Evolutionary conservation across 2,113 vertebrate genomes (phyloP).

Genomic region (Phrynocephalus versicolor): DNA sequence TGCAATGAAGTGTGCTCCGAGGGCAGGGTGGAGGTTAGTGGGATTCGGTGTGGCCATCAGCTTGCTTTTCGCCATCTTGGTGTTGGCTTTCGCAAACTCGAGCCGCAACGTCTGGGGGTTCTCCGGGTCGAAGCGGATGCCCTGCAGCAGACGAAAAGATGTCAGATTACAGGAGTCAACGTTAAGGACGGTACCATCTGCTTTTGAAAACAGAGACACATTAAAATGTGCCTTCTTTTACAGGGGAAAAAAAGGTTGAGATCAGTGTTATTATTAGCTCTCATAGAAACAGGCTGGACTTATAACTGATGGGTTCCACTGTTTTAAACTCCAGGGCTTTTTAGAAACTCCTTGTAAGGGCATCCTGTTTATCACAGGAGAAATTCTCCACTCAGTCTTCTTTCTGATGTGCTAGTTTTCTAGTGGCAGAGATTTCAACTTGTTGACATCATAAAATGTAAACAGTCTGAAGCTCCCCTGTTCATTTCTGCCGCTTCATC

Average conservation of each 20-base stretch:
- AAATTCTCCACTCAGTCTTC: not conserved
- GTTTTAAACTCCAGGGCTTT: not conserved
- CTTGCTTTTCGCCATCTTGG: constrained; percentile 99
- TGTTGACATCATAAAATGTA: too few species aligned
- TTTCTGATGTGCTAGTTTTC: not conserved
- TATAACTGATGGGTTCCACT: not conserved
- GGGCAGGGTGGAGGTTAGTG: constrained; percentile 94
- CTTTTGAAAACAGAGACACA: not conserved
- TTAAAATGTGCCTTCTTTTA: not conserved
- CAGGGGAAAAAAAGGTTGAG: not conserved
- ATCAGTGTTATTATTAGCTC: not conserved
- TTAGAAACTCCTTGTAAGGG: not conserved
- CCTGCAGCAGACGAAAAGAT: constrained; percentile 71
- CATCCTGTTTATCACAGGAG: not conserved
- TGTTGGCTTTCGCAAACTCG: constrained; percentile 99
- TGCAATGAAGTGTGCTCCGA: constrained; percentile 97
- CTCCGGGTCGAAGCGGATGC: constrained; percentile 98
- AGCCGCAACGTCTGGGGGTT: constrained; percentile 97
- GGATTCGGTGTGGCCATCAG: constrained; percentile 98
- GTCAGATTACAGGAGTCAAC: not conserved
- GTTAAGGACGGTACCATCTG: not conserved
- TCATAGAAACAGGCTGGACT: not conserved
- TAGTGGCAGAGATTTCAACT: not conserved
- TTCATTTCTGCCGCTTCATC: not conserved
- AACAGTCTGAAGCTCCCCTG: not conserved